A percentile compares a stretch with the other conserved stretches of the same genome.
These are phyloP conservation scores for Parambassis ranga DNA, from an alignment of 2,797 vertebrate species.

Conservation along the genomic window DNA sequence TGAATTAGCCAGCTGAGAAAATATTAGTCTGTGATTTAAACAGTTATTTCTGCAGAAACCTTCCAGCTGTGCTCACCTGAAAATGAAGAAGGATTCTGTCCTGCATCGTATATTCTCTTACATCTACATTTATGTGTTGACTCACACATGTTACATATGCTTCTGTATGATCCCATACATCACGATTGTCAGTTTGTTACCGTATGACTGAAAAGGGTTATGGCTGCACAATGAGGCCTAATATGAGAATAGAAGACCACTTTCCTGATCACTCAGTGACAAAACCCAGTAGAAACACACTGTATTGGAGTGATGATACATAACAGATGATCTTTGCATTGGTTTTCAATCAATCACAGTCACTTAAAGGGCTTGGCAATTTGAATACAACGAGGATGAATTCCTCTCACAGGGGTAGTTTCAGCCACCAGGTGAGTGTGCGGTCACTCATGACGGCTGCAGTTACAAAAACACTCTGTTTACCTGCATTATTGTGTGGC, in stretches of 20 bases:
- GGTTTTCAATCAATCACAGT: too few relatives aligned
- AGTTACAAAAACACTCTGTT: conserved; percentile 37
- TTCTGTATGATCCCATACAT: too few relatives aligned
- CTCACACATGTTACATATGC: not conserved
- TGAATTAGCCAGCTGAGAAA: conserved; percentile 8
- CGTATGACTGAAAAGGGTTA: not conserved
- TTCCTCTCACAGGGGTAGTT: conserved; percentile 1
- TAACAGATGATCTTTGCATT: too few relatives aligned
- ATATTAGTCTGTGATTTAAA: conserved; percentile 3
- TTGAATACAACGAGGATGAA: conserved; percentile 31
- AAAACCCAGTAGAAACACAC: too few relatives aligned
- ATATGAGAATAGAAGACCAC: too few relatives aligned
- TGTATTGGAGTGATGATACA: too few relatives aligned
- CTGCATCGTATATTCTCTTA: not conserved
- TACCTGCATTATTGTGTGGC: conserved; percentile 50
- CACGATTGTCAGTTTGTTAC: too few relatives aligned
- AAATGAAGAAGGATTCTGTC: conserved; percentile 3
- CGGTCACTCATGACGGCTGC: conserved; percentile 50
- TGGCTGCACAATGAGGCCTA: too few relatives aligned
- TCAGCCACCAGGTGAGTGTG: conserved; percentile 55
- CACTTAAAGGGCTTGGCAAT: not conserved
- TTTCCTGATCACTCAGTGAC: not conserved
- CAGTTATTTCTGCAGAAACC: not conserved
- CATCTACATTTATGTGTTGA: not conserved
- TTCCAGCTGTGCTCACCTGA: conserved; percentile 4